A percentile compares a stretch with the other conserved stretches of the same genome.
Conservation (phyloP, 2,888 invertebrate species). For the Apodemia duryi region DNA sequence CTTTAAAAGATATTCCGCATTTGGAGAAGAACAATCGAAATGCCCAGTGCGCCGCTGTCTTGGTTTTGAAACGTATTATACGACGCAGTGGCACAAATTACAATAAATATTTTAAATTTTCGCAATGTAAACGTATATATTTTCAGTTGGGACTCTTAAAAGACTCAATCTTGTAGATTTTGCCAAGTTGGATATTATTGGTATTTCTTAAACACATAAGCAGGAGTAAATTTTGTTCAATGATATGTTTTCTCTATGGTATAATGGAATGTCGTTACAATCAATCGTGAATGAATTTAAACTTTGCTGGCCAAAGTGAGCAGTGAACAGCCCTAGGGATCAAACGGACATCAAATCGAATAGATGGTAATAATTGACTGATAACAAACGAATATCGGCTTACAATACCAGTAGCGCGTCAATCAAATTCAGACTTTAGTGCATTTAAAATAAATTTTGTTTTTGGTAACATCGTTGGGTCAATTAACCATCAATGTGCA, state of each 20-base stretch:
- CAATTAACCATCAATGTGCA: too few relatives aligned
- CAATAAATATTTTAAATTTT: too few relatives aligned
- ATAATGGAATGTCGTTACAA: too few relatives aligned
- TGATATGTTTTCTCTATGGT: too few relatives aligned
- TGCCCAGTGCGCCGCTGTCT: slow-evolving; percentile 27
- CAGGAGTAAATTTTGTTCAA: too few relatives aligned
- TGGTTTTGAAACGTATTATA: not conserved
- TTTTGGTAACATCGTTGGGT: too few relatives aligned
- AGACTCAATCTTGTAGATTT: not conserved
- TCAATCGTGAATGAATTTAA: slow-evolving; percentile 61
- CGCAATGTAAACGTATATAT: too few relatives aligned
- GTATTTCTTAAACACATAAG: too few relatives aligned
- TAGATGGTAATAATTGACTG: slow-evolving; percentile 72
- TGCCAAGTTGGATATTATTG: not conserved
- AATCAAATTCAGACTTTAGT: slow-evolving; percentile 53
- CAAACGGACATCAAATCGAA: slow-evolving; percentile 69
- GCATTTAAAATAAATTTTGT: slow-evolving; percentile 22
- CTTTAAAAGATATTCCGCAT: slow-evolving; percentile 57
- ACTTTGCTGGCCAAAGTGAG: slow-evolving; percentile 69
- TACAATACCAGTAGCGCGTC: slow-evolving; percentile 40
- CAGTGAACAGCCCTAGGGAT: slow-evolving; percentile 61
- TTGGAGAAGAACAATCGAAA: slow-evolving; percentile 37
- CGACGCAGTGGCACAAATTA: too few relatives aligned
- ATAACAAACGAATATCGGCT: slow-evolving; percentile 56
- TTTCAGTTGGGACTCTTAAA: too few relatives aligned